phyloP scores from a whole-genome alignment of 2,113 vertebrate genomes.

The Tiliqua scincoides region DNA sequence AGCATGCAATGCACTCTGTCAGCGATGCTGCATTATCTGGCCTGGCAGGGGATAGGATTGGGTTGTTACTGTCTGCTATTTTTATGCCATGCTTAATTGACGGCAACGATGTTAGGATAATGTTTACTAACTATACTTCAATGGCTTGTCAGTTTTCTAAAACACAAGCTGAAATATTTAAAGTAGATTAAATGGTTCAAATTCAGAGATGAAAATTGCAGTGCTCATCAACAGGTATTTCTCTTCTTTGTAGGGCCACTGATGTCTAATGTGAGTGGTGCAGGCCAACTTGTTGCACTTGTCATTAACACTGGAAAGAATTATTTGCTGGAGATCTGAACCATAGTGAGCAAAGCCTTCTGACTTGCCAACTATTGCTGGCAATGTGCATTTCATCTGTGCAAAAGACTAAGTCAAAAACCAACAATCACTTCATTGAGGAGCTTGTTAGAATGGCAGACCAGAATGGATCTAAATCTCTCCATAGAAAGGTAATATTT shows the following conservation, averaged over 20 bases:
- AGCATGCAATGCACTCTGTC: too few species aligned
- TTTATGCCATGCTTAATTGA: constrained; percentile 60
- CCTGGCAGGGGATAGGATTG: too few species aligned
- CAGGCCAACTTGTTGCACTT: constrained; percentile 48
- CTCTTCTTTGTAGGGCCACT: constrained; percentile 66
- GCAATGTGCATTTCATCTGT: not conserved
- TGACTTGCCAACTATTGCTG: not conserved
- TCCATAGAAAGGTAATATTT: not conserved
- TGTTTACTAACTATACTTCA: constrained; percentile 76
- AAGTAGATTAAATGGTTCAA: constrained; percentile 66
- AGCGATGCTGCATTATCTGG: too few species aligned
- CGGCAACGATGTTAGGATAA: constrained; percentile 71
- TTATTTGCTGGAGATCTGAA: constrained; percentile 64
- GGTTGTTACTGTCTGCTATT: constrained; percentile 59
- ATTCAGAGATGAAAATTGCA: constrained; percentile 75
- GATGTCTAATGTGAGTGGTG: constrained; percentile 52
- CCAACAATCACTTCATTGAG: not conserved
- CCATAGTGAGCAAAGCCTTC: constrained; percentile 49
- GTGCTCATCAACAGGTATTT: constrained; percentile 76
- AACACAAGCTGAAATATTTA: constrained; percentile 70
- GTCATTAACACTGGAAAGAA: constrained; percentile 59
- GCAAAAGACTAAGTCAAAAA: not conserved
- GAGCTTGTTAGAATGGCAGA: not conserved
- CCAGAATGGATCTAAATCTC: not conserved
- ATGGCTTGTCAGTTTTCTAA: constrained; percentile 69